Conservation (phyloP, 2,888 invertebrate genomes). For the Chymomyza caudatula region DNA sequence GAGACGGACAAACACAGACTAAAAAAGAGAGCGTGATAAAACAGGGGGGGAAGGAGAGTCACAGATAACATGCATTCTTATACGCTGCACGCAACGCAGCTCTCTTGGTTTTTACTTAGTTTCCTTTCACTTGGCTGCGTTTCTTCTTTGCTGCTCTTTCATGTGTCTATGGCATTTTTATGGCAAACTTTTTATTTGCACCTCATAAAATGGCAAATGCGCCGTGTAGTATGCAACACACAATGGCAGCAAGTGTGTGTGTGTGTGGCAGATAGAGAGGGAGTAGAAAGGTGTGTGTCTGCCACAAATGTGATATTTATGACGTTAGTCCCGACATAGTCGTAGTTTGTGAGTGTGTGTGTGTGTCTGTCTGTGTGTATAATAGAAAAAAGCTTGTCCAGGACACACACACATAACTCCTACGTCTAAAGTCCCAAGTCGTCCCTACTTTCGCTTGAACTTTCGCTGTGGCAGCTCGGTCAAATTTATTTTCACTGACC, state of each 20-base stretch:
- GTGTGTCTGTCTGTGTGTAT: background rate
- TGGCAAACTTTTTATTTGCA: constrained; percentile 75
- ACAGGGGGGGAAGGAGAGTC: constrained; percentile 17
- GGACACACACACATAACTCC: background rate
- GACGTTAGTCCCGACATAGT: constrained; percentile 40
- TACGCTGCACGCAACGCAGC: constrained; percentile 11
- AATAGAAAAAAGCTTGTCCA: constrained; percentile 20
- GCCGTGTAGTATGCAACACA: constrained; percentile 64
- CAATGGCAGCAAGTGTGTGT: constrained; percentile 34
- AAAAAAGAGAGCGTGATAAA: too few relatives aligned
- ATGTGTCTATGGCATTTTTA: constrained; percentile 72
- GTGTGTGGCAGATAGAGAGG: too few relatives aligned
- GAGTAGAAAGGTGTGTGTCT: constrained; percentile 36
- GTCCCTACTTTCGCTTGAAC: background rate
- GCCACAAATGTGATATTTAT: constrained; percentile 70
- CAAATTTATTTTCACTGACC: constrained; percentile 41
- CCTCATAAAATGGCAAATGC: constrained; percentile 76
- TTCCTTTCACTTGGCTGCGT: constrained; percentile 29
- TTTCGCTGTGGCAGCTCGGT: background rate
- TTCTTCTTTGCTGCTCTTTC: constrained; percentile 9
- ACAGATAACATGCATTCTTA: constrained; percentile 63
- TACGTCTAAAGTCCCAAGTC: background rate
- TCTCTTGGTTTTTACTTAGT: constrained; percentile 19
- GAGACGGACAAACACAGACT: background rate
- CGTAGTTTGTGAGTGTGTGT: background rate